phyloP scores from a whole-genome alignment of 2,113 vertebrate genomes.

The Protomyctophum bolini region DNA sequence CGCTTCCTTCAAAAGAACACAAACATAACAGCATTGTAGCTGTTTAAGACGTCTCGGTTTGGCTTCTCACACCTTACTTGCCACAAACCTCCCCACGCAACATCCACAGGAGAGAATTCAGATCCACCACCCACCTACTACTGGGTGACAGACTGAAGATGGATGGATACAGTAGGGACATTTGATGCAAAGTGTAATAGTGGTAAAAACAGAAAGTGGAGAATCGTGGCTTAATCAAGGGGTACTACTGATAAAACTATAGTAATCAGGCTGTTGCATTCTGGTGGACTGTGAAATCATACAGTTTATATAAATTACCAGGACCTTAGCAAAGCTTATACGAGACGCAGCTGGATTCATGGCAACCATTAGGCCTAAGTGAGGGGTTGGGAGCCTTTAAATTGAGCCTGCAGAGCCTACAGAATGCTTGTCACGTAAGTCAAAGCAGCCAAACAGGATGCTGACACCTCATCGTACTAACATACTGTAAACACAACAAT shows the following conservation, averaged over 20 bases:
- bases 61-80: conserved; percentile 54
- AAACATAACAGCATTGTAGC: conserved; percentile 47
- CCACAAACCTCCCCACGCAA: conserved; percentile 46
- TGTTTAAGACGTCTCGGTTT: conserved; percentile 55
- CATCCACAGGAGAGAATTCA: conserved; percentile 20
- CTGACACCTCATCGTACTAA: not conserved
- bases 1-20: conserved; percentile 49
- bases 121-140: too few species aligned
- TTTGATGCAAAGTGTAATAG: conserved; percentile 6
- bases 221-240: not conserved
- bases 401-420: not conserved
- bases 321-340: not conserved
- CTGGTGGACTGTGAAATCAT: not conserved
- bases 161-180: not conserved
- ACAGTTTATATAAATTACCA: not conserved
- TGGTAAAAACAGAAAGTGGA: not conserved
- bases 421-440: not conserved
- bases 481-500: too few species aligned
- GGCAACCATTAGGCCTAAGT: not conserved
- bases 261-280: not conserved
- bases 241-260: not conserved
- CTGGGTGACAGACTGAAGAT: not conserved
- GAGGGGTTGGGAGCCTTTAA: conserved; percentile 1
- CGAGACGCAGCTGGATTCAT: conserved; percentile 3
- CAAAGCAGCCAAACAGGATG: not conserved